These are phyloP conservation scores for Nomada hirtipes DNA, from an alignment of 2,888 invertebrate species.

Conservation along the genomic window DNA sequence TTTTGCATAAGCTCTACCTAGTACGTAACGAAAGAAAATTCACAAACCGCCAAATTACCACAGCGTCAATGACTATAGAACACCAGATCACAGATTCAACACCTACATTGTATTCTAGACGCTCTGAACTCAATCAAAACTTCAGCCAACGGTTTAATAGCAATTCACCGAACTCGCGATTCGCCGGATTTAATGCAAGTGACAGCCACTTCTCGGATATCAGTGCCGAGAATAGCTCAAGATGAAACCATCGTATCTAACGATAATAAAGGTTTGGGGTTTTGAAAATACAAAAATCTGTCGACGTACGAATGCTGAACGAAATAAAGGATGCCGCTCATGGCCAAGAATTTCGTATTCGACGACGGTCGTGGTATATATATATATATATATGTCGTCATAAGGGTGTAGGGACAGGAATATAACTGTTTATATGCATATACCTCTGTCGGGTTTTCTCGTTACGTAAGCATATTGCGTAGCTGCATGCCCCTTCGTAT, in stretches of 20 bases:
- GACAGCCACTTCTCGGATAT: not conserved
- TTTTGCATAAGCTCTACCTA: too few species aligned
- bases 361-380: slow-evolving; percentile 76
- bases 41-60: too few species aligned
- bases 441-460: slow-evolving; percentile 60
- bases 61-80: too few species aligned
- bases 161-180: not conserved
- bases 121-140: too few species aligned
- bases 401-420: slow-evolving; percentile 76
- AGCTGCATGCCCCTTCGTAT: slow-evolving; percentile 53
- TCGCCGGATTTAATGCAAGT: not conserved
- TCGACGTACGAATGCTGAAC: slow-evolving; percentile 9
- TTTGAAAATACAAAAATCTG: slow-evolving; percentile 37
- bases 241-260: slow-evolving; percentile 36
- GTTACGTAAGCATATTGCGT: slow-evolving; percentile 75
- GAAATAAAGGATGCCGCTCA: slow-evolving; percentile 37
- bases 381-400: slow-evolving; percentile 74
- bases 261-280: slow-evolving; percentile 25
- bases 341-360: slow-evolving; percentile 77
- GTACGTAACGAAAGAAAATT: too few species aligned
- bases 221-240: not conserved
- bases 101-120: too few species aligned
- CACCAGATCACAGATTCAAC: too few species aligned
- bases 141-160: not conserved
- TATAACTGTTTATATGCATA: slow-evolving; percentile 80